Evolutionary conservation across 2,888 invertebrate species (phyloP).

Genomic region (Ochropleura plecta): DNA sequence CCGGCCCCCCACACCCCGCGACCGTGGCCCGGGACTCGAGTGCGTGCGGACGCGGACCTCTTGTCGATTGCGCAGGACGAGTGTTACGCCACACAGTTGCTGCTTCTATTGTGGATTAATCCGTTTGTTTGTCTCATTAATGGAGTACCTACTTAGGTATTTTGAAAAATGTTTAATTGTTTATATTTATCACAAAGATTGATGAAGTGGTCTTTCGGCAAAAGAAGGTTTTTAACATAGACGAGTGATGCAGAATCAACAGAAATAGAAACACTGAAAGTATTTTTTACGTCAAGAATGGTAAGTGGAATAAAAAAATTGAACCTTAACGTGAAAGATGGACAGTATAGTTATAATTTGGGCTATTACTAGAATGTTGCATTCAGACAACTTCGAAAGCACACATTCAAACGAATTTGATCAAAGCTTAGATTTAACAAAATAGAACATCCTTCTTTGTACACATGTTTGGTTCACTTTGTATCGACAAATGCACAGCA

Average conservation of each 20-base stretch:
- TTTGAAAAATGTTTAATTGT: neutral
- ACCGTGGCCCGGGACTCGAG: conserved; percentile 22
- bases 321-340: too few relatives aligned
- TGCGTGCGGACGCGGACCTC: conserved; percentile 44
- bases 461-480: too few relatives aligned
- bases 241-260: neutral
- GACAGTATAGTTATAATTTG: neutral
- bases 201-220: neutral
- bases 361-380: neutral
- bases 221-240: neutral
- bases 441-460: too few relatives aligned
- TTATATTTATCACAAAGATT: neutral
- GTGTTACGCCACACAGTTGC: conserved; percentile 25
- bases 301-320: too few relatives aligned
- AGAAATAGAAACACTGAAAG: too few relatives aligned
- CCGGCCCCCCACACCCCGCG: neutral
- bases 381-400: too few relatives aligned
- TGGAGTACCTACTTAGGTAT: neutral
- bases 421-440: neutral
- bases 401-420: neutral
- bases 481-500: neutral
- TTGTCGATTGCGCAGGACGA: conserved; percentile 23
- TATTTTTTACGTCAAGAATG: too few relatives aligned
- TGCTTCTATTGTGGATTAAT: conserved; percentile 16
- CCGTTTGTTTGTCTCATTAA: conserved; percentile 28